phyloP scores from a whole-genome alignment of 2,888 invertebrate genomes.

The Neocrepidodera transversa region DNA sequence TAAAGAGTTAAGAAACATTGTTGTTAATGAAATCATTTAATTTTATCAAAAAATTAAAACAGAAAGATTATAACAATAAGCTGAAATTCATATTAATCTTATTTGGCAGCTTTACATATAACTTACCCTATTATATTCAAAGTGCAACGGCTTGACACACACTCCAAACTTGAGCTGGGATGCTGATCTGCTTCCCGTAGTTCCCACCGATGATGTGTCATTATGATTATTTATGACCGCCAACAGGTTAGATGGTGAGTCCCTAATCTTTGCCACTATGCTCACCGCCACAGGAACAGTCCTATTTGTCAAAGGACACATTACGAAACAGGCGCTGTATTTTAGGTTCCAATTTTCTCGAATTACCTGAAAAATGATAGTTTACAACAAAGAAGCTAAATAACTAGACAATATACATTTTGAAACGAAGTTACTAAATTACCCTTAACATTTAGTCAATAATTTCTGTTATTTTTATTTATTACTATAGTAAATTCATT shows the following conservation, averaged over 20 bases:
- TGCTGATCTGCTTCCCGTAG: conserved; percentile 51
- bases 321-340: conserved; percentile 88
- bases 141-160: conserved; percentile 92
- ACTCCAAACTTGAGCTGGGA: conserved; percentile 67
- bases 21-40: too few species aligned
- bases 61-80: too few species aligned
- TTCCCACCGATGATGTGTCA: conserved; percentile 45
- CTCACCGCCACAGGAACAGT: conserved; percentile 74
- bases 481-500: too few species aligned
- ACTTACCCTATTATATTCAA: conserved; percentile 78
- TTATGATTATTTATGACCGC: conserved; percentile 68
- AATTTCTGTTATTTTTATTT: too few species aligned
- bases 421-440: too few species aligned
- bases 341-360: conserved; percentile 94
- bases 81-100: too few species aligned
- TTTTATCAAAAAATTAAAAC: too few species aligned
- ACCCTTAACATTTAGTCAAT: too few species aligned
- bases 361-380: conserved; percentile 77
- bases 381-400: too few species aligned
- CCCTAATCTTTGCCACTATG: conserved; percentile 68
- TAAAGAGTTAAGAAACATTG: too few species aligned
- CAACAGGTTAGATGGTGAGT: conserved; percentile 71
- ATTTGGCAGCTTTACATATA: too few species aligned
- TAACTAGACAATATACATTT: too few species aligned
- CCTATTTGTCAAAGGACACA: conserved; percentile 75